Base-by-base conservation (phyloP, 2,113 vertebrate genomes). In the Lophochroa leadbeateri region DNA sequence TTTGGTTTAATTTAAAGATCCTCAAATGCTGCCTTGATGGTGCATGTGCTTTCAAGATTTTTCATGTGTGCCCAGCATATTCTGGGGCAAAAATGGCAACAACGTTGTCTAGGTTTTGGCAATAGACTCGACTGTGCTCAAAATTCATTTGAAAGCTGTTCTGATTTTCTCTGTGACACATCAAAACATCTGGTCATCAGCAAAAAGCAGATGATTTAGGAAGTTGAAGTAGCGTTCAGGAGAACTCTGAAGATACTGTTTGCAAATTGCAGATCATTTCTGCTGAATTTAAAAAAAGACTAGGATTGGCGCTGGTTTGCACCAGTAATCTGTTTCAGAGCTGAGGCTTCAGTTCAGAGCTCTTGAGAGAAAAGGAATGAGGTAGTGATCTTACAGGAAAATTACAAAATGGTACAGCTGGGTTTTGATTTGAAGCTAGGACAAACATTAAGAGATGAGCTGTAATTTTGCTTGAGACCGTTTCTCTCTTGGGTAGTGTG, bases 301-400 rank as follows among this genome's bases (percentile, higher is more conserved):
- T 10, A 55, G 16, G n/a, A 27, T 1, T 39, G 2, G 20, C 5
- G 3, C 18, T 1, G 0, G 17, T 85, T 77, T 72, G n/a, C 31
- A 53, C 28, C 53, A 9, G 13, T 21, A 37, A 3, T 39, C 14
- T 63, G 9, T 47, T 29, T 68, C 44, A 69, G 49, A 80, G 12
- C 37, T 63, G 50, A 76, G 55, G 29, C 13, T 55, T 84, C 35
- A 9, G 13, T 67, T 53, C 49, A 58, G 49, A 80, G 27, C 28
- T 79, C 55, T 82, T 3, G 0, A 88, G 35, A 77, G 29, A 80
- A 76, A 86, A 84, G 19, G 15, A 1, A 1, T 29, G 35, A 68
- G 16, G 63, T 17, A 15, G 3, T 47, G 44, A 2, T 47, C 23
- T 33, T 71, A 49, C 17, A 69, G 63, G 58, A 86, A 88, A 84